These are phyloP conservation scores for Holothuria leucospilota DNA, from an alignment of 53 echinoderm and acorn worm species.

Conservation along the genomic window DNA sequence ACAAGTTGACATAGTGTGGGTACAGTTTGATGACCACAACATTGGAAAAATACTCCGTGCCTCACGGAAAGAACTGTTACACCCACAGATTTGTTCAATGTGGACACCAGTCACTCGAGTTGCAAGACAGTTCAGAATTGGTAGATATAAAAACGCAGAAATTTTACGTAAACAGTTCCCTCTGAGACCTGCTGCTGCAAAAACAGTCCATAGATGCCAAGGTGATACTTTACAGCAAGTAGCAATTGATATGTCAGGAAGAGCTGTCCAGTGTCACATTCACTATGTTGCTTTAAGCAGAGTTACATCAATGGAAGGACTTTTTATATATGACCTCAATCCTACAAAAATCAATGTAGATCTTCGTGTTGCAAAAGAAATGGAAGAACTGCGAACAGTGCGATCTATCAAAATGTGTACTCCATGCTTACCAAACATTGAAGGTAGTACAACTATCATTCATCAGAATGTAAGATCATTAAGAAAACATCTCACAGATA, in stretches of 20 bases:
- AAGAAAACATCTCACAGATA: neutral
- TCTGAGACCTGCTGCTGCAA: conserved; percentile 24
- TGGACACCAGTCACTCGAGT: neutral
- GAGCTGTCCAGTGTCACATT: neutral
- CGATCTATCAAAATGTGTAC: neutral
- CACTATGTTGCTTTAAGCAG: conserved; percentile 36
- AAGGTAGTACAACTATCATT: neutral
- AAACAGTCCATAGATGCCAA: conserved; percentile 23
- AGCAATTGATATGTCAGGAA: conserved; percentile 12
- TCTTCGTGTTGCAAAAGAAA: neutral
- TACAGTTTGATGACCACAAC: conserved; percentile 32
- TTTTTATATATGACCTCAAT: conserved; percentile 15
- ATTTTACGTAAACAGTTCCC: conserved; percentile 15
- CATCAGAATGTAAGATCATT: conserved; percentile 41
- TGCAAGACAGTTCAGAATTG: conserved; percentile 15
- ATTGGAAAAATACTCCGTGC: neutral
- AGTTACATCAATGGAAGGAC: conserved; percentile 21
- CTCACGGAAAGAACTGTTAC: neutral
- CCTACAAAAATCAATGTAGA: conserved; percentile 32
- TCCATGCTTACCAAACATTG: neutral
- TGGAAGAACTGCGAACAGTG: neutral
- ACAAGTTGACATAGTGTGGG: neutral
- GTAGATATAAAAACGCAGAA: conserved; percentile 15
- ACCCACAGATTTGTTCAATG: neutral
- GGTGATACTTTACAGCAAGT: neutral